These are phyloP conservation scores for Pomacea canaliculata DNA, from an alignment of 2,888 invertebrate species.

Conservation along the genomic window DNA sequence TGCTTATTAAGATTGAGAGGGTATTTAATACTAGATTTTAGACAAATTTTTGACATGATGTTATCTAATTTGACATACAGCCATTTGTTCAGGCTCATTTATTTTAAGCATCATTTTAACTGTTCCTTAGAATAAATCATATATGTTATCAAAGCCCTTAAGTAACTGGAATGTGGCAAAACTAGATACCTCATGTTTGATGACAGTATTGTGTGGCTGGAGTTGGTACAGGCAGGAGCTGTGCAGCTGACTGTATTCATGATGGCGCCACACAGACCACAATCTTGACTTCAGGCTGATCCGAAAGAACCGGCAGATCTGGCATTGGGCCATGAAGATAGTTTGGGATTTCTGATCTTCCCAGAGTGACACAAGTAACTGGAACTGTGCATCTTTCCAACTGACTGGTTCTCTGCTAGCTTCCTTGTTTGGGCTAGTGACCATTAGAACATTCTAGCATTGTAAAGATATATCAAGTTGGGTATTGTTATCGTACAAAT, in stretches of 20 bases:
- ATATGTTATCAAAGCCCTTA: too few species aligned
- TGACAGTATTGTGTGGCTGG: neutral
- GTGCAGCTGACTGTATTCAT: neutral
- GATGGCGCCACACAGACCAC: slow-evolving; percentile 4
- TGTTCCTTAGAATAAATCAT: too few species aligned
- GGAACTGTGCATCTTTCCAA: slow-evolving; percentile 3
- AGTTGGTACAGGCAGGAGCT: slow-evolving; percentile 16
- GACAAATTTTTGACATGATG: too few species aligned
- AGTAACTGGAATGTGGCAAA: neutral
- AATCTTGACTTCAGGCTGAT: slow-evolving; percentile 23
- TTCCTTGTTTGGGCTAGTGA: neutral
- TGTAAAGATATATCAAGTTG: neutral
- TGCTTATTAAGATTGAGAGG: too few species aligned
- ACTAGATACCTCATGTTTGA: slow-evolving; percentile 4
- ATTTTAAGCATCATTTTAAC: too few species aligned
- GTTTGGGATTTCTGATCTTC: neutral
- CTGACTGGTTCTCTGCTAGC: neutral
- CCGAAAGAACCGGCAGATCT: slow-evolving; percentile 19
- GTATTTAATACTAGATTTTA: too few species aligned
- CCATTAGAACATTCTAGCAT: neutral
- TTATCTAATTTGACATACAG: too few species aligned
- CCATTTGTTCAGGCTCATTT: too few species aligned
- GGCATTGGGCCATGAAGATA: slow-evolving; percentile 5
- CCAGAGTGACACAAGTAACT: slow-evolving; percentile 9
- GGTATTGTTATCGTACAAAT: too few species aligned